phyloP scores from a whole-genome alignment of 2,888 invertebrate genomes.

The Lamellibrachia columna region DNA sequence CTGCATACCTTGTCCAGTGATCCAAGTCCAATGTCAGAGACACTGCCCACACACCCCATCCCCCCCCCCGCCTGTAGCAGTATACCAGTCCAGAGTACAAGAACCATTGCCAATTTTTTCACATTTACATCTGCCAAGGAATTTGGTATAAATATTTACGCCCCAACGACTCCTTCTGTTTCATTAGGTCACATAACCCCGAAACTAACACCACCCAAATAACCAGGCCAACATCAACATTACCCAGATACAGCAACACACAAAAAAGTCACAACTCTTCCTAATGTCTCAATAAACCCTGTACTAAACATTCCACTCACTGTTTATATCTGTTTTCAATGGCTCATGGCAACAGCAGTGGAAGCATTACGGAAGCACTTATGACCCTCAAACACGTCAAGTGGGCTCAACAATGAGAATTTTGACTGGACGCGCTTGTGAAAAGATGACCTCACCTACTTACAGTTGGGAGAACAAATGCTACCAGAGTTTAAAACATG shows the following conservation, averaged over 20 bases:
- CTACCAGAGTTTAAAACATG: not conserved
- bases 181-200: not conserved
- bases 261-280: not conserved
- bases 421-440: not conserved
- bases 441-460: not conserved
- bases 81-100: not conserved
- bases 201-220: not conserved
- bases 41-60: not conserved
- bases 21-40: not conserved
- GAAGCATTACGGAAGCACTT: not conserved
- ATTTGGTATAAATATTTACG: not conserved
- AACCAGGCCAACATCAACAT: not conserved
- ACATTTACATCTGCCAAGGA: not conserved
- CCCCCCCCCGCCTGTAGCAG: not conserved
- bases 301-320: not conserved
- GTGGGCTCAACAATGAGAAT: not conserved
- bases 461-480: not conserved
- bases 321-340: not conserved
- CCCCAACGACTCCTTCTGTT: not conserved
- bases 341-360: not conserved
- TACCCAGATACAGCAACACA: not conserved
- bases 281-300: not conserved
- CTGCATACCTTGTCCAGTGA: not conserved
- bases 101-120: not conserved
- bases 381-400: slow-evolving; percentile 9